These are phyloP conservation scores for Corapipo altera DNA, from an alignment of 2,113 vertebrate species.

Conservation along the genomic window DNA sequence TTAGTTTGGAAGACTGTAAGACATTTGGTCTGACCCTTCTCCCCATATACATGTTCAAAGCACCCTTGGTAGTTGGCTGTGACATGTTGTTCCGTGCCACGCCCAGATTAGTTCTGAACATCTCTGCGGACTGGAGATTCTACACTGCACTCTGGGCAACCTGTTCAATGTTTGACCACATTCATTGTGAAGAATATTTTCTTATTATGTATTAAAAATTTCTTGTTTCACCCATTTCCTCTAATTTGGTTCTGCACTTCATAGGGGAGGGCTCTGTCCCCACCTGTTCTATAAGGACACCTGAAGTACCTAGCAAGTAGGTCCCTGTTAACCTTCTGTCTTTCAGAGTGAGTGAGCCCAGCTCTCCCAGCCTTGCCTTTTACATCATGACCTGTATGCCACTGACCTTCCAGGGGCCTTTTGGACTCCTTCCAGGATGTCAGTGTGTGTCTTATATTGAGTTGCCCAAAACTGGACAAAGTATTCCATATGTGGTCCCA, in stretches of 20 bases:
- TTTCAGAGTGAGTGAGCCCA: not conserved
- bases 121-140: not conserved
- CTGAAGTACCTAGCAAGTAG: not conserved
- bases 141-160: not conserved
- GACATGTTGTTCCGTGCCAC: not conserved
- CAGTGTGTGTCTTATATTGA: fast-evolving
- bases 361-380: not conserved
- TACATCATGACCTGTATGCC: fast-evolving
- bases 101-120: not conserved
- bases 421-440: not conserved
- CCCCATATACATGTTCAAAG: not conserved
- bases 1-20: not conserved
- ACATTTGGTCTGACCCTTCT: not conserved
- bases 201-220: not conserved
- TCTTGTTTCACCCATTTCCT: not conserved
- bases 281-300: not conserved
- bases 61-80: not conserved
- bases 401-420: not conserved
- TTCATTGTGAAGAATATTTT: not conserved
- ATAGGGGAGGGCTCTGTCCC: not conserved
- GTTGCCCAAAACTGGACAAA: not conserved
- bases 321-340: not conserved
- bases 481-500: not conserved
- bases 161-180: not conserved
- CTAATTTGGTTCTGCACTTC: not conserved